These are phyloP conservation scores for Hormaphis cornu DNA, from an alignment of 1,140 invertebrate genomes.

Conservation along the genomic window DNA sequence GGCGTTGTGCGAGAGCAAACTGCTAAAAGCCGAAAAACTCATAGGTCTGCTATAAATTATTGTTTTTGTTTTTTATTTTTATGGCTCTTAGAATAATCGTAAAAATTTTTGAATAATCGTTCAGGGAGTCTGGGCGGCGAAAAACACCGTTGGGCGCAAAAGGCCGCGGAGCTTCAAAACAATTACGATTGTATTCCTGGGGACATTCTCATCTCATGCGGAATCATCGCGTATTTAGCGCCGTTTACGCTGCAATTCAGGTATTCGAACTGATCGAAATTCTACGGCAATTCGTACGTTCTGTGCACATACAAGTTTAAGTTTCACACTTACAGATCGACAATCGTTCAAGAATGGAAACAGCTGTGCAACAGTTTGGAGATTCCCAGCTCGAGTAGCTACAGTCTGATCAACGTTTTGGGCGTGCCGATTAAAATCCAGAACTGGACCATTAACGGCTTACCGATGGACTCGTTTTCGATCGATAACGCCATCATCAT, in stretches of 20 bases:
- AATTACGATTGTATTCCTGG: slow-evolving; percentile 74
- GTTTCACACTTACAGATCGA: slow-evolving; percentile 33
- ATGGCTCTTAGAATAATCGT: no score
- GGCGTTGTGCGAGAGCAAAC: slow-evolving; percentile 74
- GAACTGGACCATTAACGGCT: slow-evolving; percentile 76
- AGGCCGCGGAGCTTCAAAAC: slow-evolving; percentile 62
- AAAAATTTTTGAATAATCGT: no score
- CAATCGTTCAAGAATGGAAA: slow-evolving; percentile 56
- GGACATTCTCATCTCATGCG: slow-evolving; percentile 78
- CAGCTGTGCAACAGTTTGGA: slow-evolving; percentile 52
- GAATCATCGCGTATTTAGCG: slow-evolving; percentile 78
- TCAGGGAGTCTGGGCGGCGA: slow-evolving; percentile 75
- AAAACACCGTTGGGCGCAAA: slow-evolving; percentile 70
- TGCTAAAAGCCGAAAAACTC: slow-evolving; percentile 74
- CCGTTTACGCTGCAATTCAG: slow-evolving; percentile 51
- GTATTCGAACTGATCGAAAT: no score
- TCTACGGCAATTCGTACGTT: no score
- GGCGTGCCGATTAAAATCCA: slow-evolving; percentile 79
- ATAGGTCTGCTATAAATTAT: slow-evolving; percentile 46
- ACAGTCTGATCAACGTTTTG: slow-evolving; percentile 61
- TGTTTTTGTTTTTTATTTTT: not conserved
- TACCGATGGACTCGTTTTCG: slow-evolving; percentile 81
- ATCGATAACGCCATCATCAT: slow-evolving; percentile 86
- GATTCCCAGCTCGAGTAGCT: slow-evolving; percentile 68
- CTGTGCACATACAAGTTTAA: no score